Conservation (phyloP, 1,140 invertebrate species). For the Ips nitidus region DNA sequence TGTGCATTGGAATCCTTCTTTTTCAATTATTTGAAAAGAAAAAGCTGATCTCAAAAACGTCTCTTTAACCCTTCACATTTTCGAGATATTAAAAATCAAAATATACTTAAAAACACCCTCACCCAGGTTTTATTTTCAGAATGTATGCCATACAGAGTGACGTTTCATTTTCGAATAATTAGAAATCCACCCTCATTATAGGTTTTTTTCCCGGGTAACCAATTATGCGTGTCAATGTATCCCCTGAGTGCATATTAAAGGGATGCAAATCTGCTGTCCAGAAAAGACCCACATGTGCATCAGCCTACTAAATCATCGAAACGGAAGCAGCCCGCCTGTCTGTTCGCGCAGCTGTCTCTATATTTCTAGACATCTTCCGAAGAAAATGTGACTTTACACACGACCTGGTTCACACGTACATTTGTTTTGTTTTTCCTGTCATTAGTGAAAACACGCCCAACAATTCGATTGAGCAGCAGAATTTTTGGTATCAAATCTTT, state of each 20-base stretch:
- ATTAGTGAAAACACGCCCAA: background rate
- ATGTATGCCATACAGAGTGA: too few relatives aligned
- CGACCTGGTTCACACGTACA: slow-evolving; percentile 18
- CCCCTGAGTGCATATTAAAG: slow-evolving; percentile 4
- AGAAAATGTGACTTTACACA: slow-evolving; percentile 12
- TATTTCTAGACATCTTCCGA: slow-evolving; percentile 16
- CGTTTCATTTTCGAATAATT: too few relatives aligned
- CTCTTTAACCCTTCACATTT: too few relatives aligned
- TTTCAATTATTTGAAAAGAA: too few relatives aligned
- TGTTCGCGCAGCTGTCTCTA: slow-evolving; percentile 35
- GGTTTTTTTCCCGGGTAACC: too few relatives aligned
- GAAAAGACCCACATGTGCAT: slow-evolving; percentile 34
- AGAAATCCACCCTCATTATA: too few relatives aligned
- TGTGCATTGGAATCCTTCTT: too few relatives aligned
- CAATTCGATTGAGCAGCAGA: background rate
- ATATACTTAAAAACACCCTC: too few relatives aligned
- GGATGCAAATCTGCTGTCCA: slow-evolving; percentile 38
- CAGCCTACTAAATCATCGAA: slow-evolving; percentile 44
- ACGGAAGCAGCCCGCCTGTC: slow-evolving; percentile 47
- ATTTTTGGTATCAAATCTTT: too few relatives aligned
- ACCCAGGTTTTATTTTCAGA: too few relatives aligned
- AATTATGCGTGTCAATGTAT: slow-evolving; percentile 1
- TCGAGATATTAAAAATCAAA: too few relatives aligned
- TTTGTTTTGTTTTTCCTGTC: slow-evolving; percentile 12
- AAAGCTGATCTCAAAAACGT: too few relatives aligned